Evolutionary conservation across 2,888 invertebrate genomes (phyloP), one percentile per base, ranked within the genome.

Genomic region (Tetragnatha montana): DNA sequence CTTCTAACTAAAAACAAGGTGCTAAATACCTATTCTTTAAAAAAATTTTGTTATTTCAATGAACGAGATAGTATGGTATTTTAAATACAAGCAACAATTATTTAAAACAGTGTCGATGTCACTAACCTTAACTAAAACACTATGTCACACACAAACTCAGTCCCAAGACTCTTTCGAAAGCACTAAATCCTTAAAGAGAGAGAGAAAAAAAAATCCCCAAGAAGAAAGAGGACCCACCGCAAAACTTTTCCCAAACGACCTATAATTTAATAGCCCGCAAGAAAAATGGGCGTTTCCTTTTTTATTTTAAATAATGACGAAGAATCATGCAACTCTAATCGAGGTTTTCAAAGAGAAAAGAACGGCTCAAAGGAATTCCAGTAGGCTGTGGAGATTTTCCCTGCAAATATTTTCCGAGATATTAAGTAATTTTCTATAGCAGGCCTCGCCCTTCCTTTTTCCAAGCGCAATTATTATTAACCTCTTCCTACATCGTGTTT

Each of bases 341-440:
- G 73, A 51, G 79, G 73, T 60, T 50, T 17, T 17, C 17, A 71
- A 81, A 73, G 35, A 47, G 22, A 74, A 73, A 60, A 50, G 21
- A 19, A n/a, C 17, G 19, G 21, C 68, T 80, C 68, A 73, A 79
- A 88, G 83, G 68, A 83, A 79, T 35, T 79, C 51, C 79, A 50
- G 68, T 71, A 70, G 78, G 51, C 69, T 35, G 47, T 19, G 21
- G 79, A 83, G 51, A 80, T 60, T 84, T 88, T 80, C 51, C 79
- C 68, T 74, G 12, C 79, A 80, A 88, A 83, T 81, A 88, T 84
- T 88, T 80, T 79, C 79, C 83, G 47, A 74, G 83, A 83, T 88
- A 84, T 88, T 83, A 88, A 88, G 88, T 71, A 88, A 88, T 88
- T 88, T 84, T 88, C 83, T 35, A 73, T 22, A 74, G 49, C 17